Evolutionary conservation across 2,888 invertebrate species (phyloP).

Genomic region (Mimachlamys varia): DNA sequence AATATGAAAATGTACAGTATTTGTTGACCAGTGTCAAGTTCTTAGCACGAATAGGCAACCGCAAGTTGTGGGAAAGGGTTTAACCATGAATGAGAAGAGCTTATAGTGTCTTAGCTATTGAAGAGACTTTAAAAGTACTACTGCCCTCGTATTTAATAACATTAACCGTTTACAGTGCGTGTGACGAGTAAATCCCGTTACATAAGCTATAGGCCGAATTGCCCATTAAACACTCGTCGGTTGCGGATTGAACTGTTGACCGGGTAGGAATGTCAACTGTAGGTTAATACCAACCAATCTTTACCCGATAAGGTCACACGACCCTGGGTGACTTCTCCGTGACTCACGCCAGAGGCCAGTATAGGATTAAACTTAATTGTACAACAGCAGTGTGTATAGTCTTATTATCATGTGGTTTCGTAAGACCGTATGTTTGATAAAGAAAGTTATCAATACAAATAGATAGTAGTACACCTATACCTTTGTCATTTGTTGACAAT

Average conservation of each 20-base stretch:
- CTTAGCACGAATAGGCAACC: no score
- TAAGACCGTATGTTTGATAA: no score
- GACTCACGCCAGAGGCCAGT: not conserved
- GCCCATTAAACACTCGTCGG: not conserved
- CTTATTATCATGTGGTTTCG: no score
- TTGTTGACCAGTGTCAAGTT: no score
- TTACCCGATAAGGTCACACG: slow-evolving; percentile 18
- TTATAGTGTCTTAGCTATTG: no score
- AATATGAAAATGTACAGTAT: no score
- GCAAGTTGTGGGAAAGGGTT: no score
- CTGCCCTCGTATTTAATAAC: no score
- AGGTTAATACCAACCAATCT: not conserved
- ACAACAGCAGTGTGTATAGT: no score
- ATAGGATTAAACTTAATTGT: not conserved
- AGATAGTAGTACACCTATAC: not conserved
- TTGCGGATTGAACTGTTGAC: not conserved
- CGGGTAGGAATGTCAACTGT: not conserved
- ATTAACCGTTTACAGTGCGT: slow-evolving; percentile 2
- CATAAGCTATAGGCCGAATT: not conserved
- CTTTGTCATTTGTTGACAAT: not conserved
- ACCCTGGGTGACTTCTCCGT: not conserved
- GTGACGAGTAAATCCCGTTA: not conserved
- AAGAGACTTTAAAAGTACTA: no score
- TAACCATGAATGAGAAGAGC: no score
- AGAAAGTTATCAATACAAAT: not conserved